Conservation (phyloP, 1,140 invertebrate species). For the Heliconius eleuchia region DNA sequence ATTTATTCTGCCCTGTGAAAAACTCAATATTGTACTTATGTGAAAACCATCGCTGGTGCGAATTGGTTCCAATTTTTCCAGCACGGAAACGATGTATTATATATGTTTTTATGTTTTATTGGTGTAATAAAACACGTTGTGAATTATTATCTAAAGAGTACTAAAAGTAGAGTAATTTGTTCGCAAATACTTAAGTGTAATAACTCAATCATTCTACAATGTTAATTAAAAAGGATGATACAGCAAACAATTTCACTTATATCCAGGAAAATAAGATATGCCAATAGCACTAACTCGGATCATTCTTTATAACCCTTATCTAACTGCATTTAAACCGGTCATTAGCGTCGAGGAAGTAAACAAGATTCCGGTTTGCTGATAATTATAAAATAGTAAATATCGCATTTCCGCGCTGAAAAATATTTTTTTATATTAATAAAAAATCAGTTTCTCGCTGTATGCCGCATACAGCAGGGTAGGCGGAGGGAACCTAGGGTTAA, state of each 20-base stretch:
- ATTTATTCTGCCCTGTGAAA: too few species aligned
- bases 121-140: not conserved
- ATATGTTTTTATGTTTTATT: not conserved
- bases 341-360: slow-evolving; percentile 20
- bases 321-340: slow-evolving; percentile 30
- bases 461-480: too few species aligned
- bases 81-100: too few species aligned
- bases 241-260: not conserved
- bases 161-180: not conserved
- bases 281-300: not conserved
- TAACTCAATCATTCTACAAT: not conserved
- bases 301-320: slow-evolving; percentile 23
- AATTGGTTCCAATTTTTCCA: too few species aligned
- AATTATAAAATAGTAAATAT: slow-evolving; percentile 29
- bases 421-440: not conserved
- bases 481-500: too few species aligned
- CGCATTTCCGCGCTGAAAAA: not conserved
- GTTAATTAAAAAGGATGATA: not conserved
- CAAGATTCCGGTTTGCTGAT: slow-evolving; percentile 26
- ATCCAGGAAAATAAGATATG: not conserved
- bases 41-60: too few species aligned
- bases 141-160: not conserved
- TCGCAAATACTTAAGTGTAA: not conserved
- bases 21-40: too few species aligned
- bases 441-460: too few species aligned